Evolutionary conservation across 2,888 invertebrate genomes (phyloP), one percentile per base, ranked within the genome.

Genomic region (Drosophila kokeensis): DNA sequence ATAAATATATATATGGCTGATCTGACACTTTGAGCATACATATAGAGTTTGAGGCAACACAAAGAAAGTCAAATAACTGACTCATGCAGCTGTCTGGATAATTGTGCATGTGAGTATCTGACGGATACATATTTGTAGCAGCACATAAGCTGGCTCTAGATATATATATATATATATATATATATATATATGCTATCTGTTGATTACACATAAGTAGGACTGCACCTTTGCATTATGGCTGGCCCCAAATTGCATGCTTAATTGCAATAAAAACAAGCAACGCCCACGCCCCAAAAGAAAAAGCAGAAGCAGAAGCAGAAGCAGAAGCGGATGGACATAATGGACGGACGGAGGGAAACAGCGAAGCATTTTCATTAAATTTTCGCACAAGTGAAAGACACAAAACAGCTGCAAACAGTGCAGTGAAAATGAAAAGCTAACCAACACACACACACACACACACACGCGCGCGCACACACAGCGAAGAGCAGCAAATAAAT

Each of bases 201-300:
- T 49, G 62, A 69, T 69, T 73, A 69, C 45, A 76, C 67, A 76
- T 72, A 65, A 61, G 63, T 69, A 64, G 61, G 57, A 71, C 63
- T 77, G 76, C 81, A 69, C 79, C 79, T 78, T 75, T 84, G 75
- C 71, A 79, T 87, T 84, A 79, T 82, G 76, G 79, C 76, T 84
- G 82, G 73, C 85, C 82, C 81, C 84, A 68, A 85, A 87, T 89
- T 87, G 85, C 85, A 85, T 85, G 85, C 81, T 89, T 87, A 89
- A 89, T 87, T 89, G 87, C 89, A 85, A 83, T 85, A 84, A 85
- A 87, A 84, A 72, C 69, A 45, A 40, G 69, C 64, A 79, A 69
- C 68, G 67, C 73, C 82, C 72, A 74, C 85, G 69, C 63, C 73
- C 45, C 69, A 53, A 69, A 63, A 66, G n/a, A 49, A 63, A 64